These are phyloP conservation scores for Podarcis raffonei DNA, from an alignment of 2,113 vertebrate species.

Conservation along the genomic window DNA sequence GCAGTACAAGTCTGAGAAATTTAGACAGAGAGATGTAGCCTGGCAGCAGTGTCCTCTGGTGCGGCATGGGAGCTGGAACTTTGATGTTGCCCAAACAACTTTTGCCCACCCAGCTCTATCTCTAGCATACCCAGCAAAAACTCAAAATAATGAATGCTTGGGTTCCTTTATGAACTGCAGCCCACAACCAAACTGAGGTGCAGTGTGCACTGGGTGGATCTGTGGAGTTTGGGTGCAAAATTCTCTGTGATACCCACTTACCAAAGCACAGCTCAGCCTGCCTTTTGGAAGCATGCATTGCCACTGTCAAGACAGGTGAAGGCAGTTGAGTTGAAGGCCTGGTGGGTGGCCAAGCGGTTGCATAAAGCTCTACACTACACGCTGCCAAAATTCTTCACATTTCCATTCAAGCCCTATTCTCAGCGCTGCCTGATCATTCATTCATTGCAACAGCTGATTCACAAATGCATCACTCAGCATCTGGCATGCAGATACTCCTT, in stretches of 20 bases:
- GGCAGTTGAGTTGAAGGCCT: background rate
- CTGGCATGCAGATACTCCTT: background rate
- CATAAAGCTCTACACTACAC: background rate
- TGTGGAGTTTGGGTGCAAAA: background rate
- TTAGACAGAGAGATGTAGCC: conserved; percentile 10
- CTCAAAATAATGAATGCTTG: background rate
- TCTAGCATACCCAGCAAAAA: background rate
- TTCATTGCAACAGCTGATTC: background rate
- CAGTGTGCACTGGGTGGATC: background rate
- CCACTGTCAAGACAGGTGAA: too few relatives aligned
- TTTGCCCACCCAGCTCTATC: background rate
- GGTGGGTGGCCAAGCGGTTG: background rate
- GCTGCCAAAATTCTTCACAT: background rate
- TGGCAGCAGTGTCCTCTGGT: background rate
- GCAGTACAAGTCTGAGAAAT: conserved; percentile 16
- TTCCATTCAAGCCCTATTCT: background rate
- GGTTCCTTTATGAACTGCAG: background rate
- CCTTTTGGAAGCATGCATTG: too few relatives aligned
- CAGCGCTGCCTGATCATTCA: background rate
- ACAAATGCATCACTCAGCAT: background rate
- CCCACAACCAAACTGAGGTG: background rate
- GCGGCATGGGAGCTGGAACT: background rate
- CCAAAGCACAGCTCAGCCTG: background rate
- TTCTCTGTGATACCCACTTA: background rate
- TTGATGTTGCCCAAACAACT: background rate